Conservation (phyloP, 2,113 vertebrate genomes). For the Sander lucioperca region DNA sequence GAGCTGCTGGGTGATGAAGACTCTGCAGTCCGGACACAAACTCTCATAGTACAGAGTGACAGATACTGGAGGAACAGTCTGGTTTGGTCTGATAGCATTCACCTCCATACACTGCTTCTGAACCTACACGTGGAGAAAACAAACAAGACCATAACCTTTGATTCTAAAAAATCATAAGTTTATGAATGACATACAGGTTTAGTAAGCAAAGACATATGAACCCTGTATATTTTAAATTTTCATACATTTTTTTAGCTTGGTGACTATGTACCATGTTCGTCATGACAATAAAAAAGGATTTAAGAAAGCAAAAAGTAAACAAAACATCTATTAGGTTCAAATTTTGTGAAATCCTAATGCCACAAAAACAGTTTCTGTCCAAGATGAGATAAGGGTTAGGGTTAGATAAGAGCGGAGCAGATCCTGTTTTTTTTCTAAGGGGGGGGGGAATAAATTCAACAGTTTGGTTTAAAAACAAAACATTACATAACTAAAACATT, state of each 20-base stretch:
- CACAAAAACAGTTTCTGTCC: background rate
- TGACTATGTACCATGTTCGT: background rate
- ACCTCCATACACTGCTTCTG: constrained; percentile 81
- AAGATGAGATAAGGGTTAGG: too few relatives aligned
- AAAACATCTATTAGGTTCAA: background rate
- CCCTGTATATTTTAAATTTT: background rate
- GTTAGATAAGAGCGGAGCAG: too few relatives aligned
- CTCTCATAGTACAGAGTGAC: constrained; percentile 91
- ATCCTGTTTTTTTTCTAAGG: too few relatives aligned
- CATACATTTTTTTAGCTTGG: background rate
- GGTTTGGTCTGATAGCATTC: constrained; percentile 51
- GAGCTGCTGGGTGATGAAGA: constrained; percentile 85
- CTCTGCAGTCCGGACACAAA: constrained; percentile 86
- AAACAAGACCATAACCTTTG: background rate
- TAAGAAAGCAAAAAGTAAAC: background rate
- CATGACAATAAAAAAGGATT: background rate
- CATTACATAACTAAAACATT: background rate
- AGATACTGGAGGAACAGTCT: constrained; percentile 59
- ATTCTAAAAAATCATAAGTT: background rate
- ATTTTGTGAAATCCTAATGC: background rate
- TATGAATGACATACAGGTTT: background rate
- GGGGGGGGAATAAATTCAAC: too few relatives aligned
- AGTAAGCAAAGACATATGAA: background rate
- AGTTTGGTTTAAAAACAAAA: background rate
- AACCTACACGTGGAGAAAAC: constrained; percentile 67